These are phyloP conservation scores for Hartigia nigra DNA, from an alignment of 2,888 invertebrate genomes.

Conservation along the genomic window DNA sequence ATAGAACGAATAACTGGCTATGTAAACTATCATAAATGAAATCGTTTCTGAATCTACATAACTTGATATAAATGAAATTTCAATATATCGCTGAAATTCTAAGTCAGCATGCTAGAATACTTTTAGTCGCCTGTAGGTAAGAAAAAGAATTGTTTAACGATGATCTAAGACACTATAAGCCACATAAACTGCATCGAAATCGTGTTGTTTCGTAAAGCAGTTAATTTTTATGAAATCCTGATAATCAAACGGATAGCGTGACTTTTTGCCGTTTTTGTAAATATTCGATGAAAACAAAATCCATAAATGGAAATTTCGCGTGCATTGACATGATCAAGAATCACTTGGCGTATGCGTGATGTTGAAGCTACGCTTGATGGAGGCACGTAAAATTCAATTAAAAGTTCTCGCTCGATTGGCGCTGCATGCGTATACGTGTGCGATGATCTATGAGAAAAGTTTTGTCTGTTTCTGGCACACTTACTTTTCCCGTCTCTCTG, in stretches of 20 bases:
- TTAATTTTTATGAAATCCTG: neutral
- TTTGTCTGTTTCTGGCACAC: neutral
- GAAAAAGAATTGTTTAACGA: neutral
- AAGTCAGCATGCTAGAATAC: neutral
- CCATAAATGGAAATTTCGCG: neutral
- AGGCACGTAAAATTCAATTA: constrained; percentile 6
- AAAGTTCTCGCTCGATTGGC: neutral
- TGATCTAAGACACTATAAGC: neutral
- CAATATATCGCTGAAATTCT: neutral
- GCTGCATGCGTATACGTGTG: neutral
- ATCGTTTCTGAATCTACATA: neutral
- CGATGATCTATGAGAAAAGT: neutral
- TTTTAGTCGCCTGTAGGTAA: neutral
- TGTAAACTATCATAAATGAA: neutral
- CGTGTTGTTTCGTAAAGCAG: neutral
- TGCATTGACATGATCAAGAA: neutral
- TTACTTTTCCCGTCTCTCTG: neutral
- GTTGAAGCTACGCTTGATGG: neutral
- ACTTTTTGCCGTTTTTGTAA: neutral
- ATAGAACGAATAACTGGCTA: neutral
- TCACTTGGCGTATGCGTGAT: neutral
- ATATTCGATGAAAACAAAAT: neutral
- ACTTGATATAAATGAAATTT: neutral
- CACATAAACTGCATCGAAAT: neutral
- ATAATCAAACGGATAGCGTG: neutral